phyloP scores from a whole-genome alignment of 2,113 vertebrate genomes.

The Collichthys lucidus region DNA sequence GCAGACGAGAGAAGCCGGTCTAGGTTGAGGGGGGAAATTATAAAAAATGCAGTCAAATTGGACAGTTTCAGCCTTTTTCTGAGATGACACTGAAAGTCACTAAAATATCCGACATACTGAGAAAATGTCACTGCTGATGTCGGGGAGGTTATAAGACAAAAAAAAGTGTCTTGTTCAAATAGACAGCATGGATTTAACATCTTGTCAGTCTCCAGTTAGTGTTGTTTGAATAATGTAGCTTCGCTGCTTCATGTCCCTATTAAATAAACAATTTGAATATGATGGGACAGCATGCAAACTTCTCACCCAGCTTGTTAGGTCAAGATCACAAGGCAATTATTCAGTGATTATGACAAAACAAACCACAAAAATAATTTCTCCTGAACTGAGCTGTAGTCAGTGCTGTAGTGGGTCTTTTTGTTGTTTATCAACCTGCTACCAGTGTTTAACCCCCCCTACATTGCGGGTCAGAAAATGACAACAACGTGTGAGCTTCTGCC shows the following conservation, averaged over 20 bases:
- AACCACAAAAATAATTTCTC: constrained; percentile 13
- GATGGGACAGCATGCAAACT: not conserved
- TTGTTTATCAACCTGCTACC: not conserved
- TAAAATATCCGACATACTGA: constrained; percentile 7
- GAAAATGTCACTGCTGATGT: constrained; percentile 16
- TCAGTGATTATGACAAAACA: constrained; percentile 18
- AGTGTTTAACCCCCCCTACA: not conserved
- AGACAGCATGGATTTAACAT: not conserved
- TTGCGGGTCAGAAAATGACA: not conserved
- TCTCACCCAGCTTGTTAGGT: not conserved
- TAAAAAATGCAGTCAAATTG: constrained; percentile 26
- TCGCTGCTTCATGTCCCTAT: not conserved
- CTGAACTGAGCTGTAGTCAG: constrained; percentile 7
- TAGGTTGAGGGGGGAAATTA: constrained; percentile 1
- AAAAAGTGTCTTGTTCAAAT: not conserved
- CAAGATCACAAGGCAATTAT: not conserved
- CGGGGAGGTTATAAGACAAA: not conserved
- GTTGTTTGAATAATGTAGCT: not conserved
- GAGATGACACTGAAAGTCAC: not conserved
- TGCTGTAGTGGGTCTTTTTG: constrained; percentile 5
- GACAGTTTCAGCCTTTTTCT: constrained; percentile 16
- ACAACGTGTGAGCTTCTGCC: not conserved
- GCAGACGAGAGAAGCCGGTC: constrained; percentile 3
- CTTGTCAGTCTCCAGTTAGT: not conserved
- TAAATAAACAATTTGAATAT: not conserved